Conservation (phyloP, 2,113 vertebrate species). For the Hyla sarda region DNA sequence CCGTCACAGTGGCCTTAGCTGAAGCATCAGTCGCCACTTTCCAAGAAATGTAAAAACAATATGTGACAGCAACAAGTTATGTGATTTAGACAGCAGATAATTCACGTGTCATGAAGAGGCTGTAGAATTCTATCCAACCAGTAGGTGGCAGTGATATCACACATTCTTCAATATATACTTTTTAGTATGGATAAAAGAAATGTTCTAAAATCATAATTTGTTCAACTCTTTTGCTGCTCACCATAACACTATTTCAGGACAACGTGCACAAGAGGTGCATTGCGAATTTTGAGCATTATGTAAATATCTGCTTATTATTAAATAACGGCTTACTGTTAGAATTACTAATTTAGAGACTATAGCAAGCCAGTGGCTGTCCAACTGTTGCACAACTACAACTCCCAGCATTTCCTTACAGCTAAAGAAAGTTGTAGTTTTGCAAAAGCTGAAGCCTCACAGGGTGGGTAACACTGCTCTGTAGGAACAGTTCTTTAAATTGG, state of each 20-base stretch:
- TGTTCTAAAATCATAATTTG: background rate
- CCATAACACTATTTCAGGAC: background rate
- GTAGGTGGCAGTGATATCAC: slow-evolving; percentile 20
- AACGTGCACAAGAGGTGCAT: background rate
- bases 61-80: background rate
- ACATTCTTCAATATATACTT: background rate
- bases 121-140: background rate
- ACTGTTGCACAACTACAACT: too few species aligned
- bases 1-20: background rate
- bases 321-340: background rate
- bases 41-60: slow-evolving; percentile 41
- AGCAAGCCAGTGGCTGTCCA: too few species aligned
- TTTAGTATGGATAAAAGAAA: background rate
- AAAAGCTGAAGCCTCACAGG: too few species aligned
- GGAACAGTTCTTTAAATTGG: background rate
- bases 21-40: background rate
- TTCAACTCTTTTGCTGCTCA: background rate
- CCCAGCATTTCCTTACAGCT: too few species aligned
- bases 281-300: background rate
- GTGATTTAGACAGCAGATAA: background rate
- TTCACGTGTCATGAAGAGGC: background rate
- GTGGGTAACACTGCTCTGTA: too few species aligned
- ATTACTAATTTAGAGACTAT: too few species aligned
- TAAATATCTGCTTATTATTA: background rate
- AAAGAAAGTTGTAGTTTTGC: too few species aligned